phyloP scores from a whole-genome alignment of 2,888 invertebrate species.

The Dryobotodes eremita region DNA sequence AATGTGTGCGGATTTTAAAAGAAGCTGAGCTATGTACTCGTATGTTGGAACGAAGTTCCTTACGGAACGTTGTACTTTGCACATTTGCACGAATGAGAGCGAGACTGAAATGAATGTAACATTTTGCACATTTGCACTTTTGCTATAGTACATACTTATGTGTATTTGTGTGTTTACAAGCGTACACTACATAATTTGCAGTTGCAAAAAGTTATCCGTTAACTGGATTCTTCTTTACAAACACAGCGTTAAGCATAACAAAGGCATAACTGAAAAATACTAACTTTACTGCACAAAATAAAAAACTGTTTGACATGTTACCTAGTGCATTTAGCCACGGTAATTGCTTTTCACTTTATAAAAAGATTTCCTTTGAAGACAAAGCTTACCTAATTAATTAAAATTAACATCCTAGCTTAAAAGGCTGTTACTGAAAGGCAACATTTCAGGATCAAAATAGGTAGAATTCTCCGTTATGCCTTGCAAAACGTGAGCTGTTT shows the following conservation, averaged over 20 bases:
- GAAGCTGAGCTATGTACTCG: neutral
- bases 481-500: neutral
- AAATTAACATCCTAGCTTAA: slow-evolving; percentile 20
- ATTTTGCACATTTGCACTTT: too few species aligned
- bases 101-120: too few species aligned
- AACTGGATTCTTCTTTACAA: neutral
- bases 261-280: slow-evolving; percentile 8
- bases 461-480: neutral
- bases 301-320: slow-evolving; percentile 9
- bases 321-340: neutral
- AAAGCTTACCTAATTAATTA: slow-evolving; percentile 39
- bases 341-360: slow-evolving; percentile 18
- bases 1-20: neutral
- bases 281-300: neutral
- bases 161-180: too few species aligned
- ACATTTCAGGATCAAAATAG: neutral
- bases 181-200: neutral
- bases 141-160: too few species aligned
- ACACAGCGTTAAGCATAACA: neutral
- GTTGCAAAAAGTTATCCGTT: neutral
- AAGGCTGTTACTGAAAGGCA: neutral
- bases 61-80: too few species aligned
- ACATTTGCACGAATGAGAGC: too few species aligned
- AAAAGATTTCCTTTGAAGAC: slow-evolving; percentile 23
- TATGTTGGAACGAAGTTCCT: too few species aligned